phyloP scores from a whole-genome alignment of 2,113 vertebrate genomes.

The Tautogolabrus adspersus region DNA sequence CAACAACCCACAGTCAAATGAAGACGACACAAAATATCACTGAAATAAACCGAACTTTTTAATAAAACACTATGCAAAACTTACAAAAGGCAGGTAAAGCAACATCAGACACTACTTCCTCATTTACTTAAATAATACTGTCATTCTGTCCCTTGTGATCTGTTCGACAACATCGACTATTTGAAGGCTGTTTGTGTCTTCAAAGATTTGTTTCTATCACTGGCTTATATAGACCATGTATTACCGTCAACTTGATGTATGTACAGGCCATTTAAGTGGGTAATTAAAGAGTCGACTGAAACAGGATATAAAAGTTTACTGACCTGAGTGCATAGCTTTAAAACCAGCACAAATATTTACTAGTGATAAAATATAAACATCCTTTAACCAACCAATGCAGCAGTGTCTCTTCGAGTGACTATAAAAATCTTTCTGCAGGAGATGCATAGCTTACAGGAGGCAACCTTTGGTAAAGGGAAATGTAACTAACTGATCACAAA shows the following conservation, averaged over 20 bases:
- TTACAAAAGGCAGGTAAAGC: constrained; percentile 82
- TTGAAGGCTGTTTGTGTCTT: constrained; percentile 29
- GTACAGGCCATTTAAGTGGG: constrained; percentile 46
- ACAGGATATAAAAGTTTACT: constrained; percentile 47
- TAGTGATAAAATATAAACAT: constrained; percentile 58
- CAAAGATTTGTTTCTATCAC: constrained; percentile 36
- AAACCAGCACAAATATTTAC: constrained; percentile 65
- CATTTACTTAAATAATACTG: constrained; percentile 75
- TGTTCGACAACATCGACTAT: constrained; percentile 35
- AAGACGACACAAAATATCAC: constrained; percentile 83
- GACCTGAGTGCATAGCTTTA: constrained; percentile 65
- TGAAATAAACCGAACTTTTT: constrained; percentile 80
- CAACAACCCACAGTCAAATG: constrained; percentile 64
- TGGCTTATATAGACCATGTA: constrained; percentile 46
- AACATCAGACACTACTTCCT: constrained; percentile 76
- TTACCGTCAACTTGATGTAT: constrained; percentile 52
- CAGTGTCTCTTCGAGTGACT: constrained; percentile 58
- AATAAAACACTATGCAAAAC: constrained; percentile 81
- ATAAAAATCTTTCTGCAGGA: constrained; percentile 34
- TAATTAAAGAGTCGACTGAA: constrained; percentile 58
- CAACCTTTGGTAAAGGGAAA: constrained; percentile 72
- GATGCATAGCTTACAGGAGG: constrained; percentile 83
- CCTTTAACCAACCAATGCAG: constrained; percentile 58
- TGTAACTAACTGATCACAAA: constrained; percentile 48
- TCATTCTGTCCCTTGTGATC: constrained; percentile 52